A percentile compares a stretch with the other conserved stretches of the same genome.
Evolutionary conservation across 2,113 vertebrate species (phyloP).

Genomic region (Panthera uncia): DNA sequence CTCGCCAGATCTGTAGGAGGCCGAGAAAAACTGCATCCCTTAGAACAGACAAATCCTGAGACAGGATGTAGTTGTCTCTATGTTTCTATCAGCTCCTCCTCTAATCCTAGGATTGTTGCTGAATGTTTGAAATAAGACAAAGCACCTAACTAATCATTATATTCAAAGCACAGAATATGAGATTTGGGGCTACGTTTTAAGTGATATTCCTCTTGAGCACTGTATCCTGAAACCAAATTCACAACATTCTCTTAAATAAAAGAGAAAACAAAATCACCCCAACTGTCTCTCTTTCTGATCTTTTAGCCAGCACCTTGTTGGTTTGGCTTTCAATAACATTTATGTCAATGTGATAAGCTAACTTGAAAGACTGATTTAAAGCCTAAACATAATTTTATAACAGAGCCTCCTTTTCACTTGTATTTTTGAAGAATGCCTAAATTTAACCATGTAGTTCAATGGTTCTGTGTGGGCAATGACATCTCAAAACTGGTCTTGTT

Average conservation of each 20-base stretch:
- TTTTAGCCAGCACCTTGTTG: not conserved
- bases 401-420: slow-evolving; percentile 36
- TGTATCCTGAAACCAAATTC: slow-evolving; percentile 10
- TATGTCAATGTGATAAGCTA: not conserved
- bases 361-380: slow-evolving; percentile 29
- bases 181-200: not conserved
- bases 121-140: slow-evolving; percentile 32
- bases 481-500: slow-evolving; percentile 11
- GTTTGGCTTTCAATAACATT: not conserved
- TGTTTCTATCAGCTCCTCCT: not conserved
- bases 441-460: slow-evolving; percentile 26
- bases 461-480: slow-evolving; percentile 11
- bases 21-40: not conserved
- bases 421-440: slow-evolving; percentile 48
- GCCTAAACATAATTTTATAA: slow-evolving; percentile 30
- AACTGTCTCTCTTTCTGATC: not conserved
- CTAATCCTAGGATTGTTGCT: not conserved
- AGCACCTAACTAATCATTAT: not conserved
- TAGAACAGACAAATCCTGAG: slow-evolving; percentile 17
- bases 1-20: not conserved
- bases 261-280: not conserved
- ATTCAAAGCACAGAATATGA: slow-evolving; percentile 1
- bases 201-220: not conserved
- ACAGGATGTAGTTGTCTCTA: not conserved
- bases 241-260: slow-evolving; percentile 4